Evolutionary conservation across 2,113 vertebrate species (phyloP), one percentile per base, ranked within the genome.

Genomic region (Fregetta grallaria): DNA sequence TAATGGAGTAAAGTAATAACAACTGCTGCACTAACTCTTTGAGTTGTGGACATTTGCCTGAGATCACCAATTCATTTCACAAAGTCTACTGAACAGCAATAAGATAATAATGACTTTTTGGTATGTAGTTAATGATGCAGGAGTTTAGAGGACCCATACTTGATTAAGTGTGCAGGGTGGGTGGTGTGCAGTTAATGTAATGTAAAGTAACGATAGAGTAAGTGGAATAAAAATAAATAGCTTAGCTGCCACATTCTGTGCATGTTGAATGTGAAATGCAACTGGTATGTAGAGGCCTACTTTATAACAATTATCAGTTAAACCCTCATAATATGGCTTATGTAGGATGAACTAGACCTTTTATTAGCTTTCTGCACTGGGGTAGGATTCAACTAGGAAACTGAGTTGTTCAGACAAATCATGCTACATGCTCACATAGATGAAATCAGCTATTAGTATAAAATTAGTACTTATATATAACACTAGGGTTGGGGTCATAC

Each of bases 21-120:
- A 76, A 65, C 13, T 38, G 16, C 3, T 3, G 38, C 32, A 65
- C 49, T 85, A 82, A 76, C 29, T 72, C 55, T 79, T 56, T 40
- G 42, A 66, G 32, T 42, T 90, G 71, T 73, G 62, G 59, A 65
- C 30, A 53, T 88, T 92, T 88, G 62, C 71, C 90, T 59, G 74
- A 96, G 92, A 92, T 67, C 13, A 85, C 49, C 44, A 88, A 96
- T 92, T 79, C 38, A 85, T 94, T 95, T 94, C 91, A 76, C 62
- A 76, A 82, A 89, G 86, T 49, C 92, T 87, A 20, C 32, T 94
- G 89, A 96, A 82, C 80, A 94, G 62, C 58, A 94, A 89, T 91
- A 56, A 85, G 68, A 96, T 89, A 92, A 88, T 97, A 97, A 97
- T 91, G 94, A 90, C 86, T 96, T 92, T 92, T 81, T 56, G 40